Conservation (phyloP, 1,140 invertebrate species). For the Drosophila sp. region DNA sequence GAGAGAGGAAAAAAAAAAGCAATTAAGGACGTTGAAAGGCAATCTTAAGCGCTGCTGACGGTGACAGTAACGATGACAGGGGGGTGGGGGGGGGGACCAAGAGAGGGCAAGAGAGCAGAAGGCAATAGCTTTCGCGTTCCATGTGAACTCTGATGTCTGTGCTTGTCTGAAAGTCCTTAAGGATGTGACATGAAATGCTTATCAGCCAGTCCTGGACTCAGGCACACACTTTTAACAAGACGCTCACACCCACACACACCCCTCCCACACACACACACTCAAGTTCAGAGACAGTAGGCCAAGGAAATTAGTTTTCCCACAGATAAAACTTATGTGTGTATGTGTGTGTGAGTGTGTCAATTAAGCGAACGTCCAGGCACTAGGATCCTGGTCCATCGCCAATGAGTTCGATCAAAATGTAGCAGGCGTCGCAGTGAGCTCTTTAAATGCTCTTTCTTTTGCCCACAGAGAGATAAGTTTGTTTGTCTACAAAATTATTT, state of each 20-base stretch:
- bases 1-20: conserved; percentile 68
- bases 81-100: neutral
- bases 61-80: conserved; percentile 68
- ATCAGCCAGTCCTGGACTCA: conserved; percentile 50
- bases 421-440: conserved; percentile 46
- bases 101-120: neutral
- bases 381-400: conserved; percentile 43
- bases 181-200: conserved; percentile 82
- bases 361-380: conserved; percentile 55
- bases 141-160: conserved; percentile 67
- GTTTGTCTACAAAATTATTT: conserved; percentile 66
- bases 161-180: conserved; percentile 59
- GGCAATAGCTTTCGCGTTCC: conserved; percentile 14
- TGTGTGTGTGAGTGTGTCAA: conserved; percentile 67
- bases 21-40: conserved; percentile 82
- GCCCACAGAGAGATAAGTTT: conserved; percentile 12
- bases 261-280: neutral
- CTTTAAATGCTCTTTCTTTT: conserved; percentile 60
- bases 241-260: conserved; percentile 9
- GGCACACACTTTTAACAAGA: conserved; percentile 36
- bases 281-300: conserved; percentile 49
- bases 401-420: conserved; percentile 74
- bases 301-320: conserved; percentile 77
- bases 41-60: conserved; percentile 78
- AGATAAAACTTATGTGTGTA: conserved; percentile 59